Evolutionary conservation across 2,888 invertebrate species (phyloP), one percentile per base, ranked within the genome.

Genomic region (Globia sparganii): DNA sequence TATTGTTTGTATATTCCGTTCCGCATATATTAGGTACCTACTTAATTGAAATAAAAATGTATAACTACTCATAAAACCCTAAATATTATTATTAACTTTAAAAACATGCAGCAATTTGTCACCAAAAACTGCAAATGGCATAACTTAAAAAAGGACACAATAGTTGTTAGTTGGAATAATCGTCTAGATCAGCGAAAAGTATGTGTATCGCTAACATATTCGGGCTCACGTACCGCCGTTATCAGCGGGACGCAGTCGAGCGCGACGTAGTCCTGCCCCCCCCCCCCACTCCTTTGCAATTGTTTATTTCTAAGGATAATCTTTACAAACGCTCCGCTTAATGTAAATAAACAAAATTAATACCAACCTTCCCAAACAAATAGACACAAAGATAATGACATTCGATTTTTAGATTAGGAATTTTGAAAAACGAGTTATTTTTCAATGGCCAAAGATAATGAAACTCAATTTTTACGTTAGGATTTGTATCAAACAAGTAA

Each of bases 281-380:
- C 87, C 76, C 84, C 82, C 80, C 82, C 87, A 81, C 86, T 88
- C 89, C 87, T 71, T 90, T 88, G 88, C 92, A 89, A 92, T 93
- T 94, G 93, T 95, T 94, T 95, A 92, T 94, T 93, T 91, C 91
- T 89, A 86, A 84, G 93, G 93, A 93, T 94, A 92, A 95, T 94
- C 94, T 94, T 93, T 91, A 90, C 91, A 92, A 92, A 92, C 91
- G 82, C 86, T 75, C 77, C 81, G 81, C 78, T 82, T 82, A 89
- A 90, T 83, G 80, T 86, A 89, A 89, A 90, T 89, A 88, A 88
- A 88, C 81, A 87, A 82, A 85, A 80, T 79, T 77, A 84, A 76
- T 74, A 70, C 72, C 53, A 66, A 85, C 75, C 84, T 79, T 79
- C 77, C 75, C 56, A 79, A 86, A 86, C 79, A 87, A 80, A 81